These are phyloP conservation scores for Corapipo altera DNA, from an alignment of 2,113 vertebrate species.

Conservation along the genomic window DNA sequence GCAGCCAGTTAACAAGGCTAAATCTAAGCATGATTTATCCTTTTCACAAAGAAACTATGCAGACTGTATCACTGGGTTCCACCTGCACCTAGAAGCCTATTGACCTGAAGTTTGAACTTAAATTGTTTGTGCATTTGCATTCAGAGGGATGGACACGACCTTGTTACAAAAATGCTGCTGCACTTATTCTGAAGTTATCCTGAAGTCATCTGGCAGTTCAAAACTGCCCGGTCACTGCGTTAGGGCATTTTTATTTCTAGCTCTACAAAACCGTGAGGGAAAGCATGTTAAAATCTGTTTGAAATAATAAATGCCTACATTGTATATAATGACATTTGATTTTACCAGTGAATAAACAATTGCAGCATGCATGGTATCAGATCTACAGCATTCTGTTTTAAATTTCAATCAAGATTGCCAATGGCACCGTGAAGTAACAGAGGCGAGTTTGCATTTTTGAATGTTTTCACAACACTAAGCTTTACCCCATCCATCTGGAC, in stretches of 20 bases:
- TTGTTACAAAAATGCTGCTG: not conserved
- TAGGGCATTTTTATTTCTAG: not conserved
- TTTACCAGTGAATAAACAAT: not conserved
- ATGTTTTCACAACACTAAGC: not conserved
- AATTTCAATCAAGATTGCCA: not conserved
- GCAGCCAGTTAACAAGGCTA: not conserved
- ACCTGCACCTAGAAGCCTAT: not conserved
- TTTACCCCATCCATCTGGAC: not conserved
- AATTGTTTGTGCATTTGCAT: not conserved
- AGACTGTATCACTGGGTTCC: not conserved
- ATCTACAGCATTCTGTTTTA: not conserved
- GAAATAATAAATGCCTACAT: not conserved
- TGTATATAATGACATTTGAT: not conserved
- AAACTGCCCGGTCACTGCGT: not conserved
- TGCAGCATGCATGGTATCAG: not conserved
- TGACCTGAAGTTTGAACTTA: not conserved
- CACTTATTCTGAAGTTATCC: not conserved
- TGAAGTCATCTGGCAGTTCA: not conserved
- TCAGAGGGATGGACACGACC: not conserved
- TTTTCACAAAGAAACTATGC: not conserved
- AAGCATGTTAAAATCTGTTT: not conserved
- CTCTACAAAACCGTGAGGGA: not conserved
- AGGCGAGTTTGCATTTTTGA: not conserved
- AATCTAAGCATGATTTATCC: not conserved
- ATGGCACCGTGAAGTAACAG: not conserved